Evolutionary conservation across 2,797 vertebrate genomes (phyloP).

Genomic region (Phrynocephalus forsythii): DNA sequence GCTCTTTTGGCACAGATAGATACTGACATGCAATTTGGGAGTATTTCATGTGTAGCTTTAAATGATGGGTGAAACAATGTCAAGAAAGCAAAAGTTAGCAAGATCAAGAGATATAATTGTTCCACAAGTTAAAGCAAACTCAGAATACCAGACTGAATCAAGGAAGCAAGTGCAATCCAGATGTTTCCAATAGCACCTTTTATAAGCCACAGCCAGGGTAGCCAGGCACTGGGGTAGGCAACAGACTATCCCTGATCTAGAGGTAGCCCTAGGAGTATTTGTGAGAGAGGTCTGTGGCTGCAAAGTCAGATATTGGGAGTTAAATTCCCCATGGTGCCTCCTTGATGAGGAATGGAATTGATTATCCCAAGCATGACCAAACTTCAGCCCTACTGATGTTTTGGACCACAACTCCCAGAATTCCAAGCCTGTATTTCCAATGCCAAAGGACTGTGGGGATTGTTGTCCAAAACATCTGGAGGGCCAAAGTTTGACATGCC

Average conservation of each 20-base stretch:
- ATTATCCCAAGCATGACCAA: too few species aligned
- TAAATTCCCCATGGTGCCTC: too few species aligned
- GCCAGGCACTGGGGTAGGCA: too few species aligned
- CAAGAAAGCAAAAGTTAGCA: not conserved
- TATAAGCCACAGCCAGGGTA: not conserved
- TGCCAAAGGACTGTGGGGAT: too few species aligned
- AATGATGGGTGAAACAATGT: conserved; percentile 5
- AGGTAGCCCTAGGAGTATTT: fast-evolving
- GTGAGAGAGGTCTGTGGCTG: not conserved
- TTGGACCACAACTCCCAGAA: too few species aligned
- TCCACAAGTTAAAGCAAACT: not conserved
- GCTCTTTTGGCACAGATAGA: conserved; percentile 12
- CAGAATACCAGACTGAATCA: not conserved
- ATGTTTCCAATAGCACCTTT: not conserved
- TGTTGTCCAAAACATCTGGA: too few species aligned
- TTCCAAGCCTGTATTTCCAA: too few species aligned
- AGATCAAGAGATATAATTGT: not conserved
- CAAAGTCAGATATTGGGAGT: too few species aligned
- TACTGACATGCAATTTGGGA: conserved; percentile 20
- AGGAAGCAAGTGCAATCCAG: not conserved
- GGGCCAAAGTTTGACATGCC: too few species aligned
- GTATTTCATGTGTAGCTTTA: not conserved
- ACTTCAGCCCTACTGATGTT: too few species aligned
- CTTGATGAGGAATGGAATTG: too few species aligned
- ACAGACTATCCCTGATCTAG: not conserved